These are phyloP conservation scores for Mus spretus DNA, from an alignment of 2,797 vertebrate genomes.

Conservation along the genomic window DNA sequence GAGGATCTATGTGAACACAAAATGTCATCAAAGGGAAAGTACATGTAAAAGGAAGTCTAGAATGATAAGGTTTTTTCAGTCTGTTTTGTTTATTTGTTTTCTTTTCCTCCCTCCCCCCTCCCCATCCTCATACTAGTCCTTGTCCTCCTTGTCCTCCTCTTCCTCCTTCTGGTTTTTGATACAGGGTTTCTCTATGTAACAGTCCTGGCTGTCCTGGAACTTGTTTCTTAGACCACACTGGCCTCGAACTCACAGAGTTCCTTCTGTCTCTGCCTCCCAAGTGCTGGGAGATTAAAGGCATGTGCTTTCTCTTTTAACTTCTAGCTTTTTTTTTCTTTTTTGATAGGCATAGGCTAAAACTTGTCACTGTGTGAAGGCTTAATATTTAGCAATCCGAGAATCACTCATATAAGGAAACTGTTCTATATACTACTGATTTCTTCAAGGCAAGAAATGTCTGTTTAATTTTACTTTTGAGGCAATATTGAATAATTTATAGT, in stretches of 20 bases:
- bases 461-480: conserved; percentile 14
- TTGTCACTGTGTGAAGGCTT: neutral
- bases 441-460: neutral
- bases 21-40: neutral
- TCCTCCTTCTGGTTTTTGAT: neutral
- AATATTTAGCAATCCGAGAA: neutral
- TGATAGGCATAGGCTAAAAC: neutral
- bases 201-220: neutral
- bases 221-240: too few species aligned
- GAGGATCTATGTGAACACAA: neutral
- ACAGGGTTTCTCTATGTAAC: neutral
- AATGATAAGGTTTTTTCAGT: neutral
- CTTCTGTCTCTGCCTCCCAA: neutral
- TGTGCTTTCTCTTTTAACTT: conserved; percentile 6
- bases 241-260: neutral
- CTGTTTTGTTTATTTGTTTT: neutral
- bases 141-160: too few species aligned
- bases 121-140: too few species aligned
- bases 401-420: neutral
- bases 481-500: neutral
- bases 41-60: neutral
- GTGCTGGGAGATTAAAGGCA: too few species aligned
- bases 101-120: too few species aligned
- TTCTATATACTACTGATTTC: conserved; percentile 22
- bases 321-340: neutral